Base-by-base conservation (phyloP, 1,140 invertebrate genomes). In the Eueides isabella region DNA sequence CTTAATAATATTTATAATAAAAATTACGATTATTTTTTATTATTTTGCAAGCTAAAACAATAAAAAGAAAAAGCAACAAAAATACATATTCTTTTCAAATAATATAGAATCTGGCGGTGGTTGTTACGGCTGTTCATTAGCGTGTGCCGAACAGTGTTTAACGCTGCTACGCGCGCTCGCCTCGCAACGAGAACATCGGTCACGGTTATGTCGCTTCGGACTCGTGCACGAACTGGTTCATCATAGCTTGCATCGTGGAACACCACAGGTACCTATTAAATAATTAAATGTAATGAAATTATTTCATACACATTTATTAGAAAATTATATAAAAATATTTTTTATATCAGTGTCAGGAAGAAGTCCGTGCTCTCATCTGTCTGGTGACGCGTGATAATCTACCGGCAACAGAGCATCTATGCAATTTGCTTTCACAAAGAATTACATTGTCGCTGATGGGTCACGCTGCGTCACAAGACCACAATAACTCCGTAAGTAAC, bases 61-160 rank as follows among this genome's bases (percentile, higher is more conserved):
- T 14, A 14, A 14, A 16, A 7, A 44, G 0, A 1, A 44, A 16
- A 19, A n/a, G 0, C 2, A 19, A 44, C 7, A 44, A 44, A n/a
- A 19, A 44, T 7, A 31, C 7, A 31, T 31, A 31, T 2, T 9
- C 2, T 44, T 44, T 19, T 30, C 29, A 67, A 29, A 61, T 68
- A 4, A 0, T 19, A 29, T 66, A 89, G 89, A 89, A 62, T 82
- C 84, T 2, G 85, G 86, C 67, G 95, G 96, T 68, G 93, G 95
- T 7, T 98, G 97, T 89, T 98, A 98, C 84, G 97, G 97, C 0
- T 98, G 97, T 86, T 97, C 97, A 1, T 94, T 97, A 30, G 95
- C 97, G 14, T 97, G 98, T 9, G 97, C 98, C 0, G 98, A 99
- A 90, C 98, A 99, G 91, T 99, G 98, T 92, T 94, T 99, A 4